Conservation (phyloP, 1,140 invertebrate genomes). For the Trichonephila inaurata region DNA sequence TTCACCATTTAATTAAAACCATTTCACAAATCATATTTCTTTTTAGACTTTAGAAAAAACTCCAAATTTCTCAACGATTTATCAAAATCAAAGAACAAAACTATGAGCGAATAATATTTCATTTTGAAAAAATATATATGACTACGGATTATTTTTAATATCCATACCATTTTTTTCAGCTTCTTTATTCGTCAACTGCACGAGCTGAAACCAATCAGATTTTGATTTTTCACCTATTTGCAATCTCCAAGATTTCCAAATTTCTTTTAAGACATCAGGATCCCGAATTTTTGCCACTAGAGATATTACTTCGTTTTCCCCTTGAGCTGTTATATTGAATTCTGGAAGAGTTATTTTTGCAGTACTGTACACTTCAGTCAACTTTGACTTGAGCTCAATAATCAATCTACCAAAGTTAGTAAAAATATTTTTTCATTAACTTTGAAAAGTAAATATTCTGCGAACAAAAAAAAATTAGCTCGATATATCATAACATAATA, state of each 20-base stretch:
- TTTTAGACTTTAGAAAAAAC: too few relatives aligned
- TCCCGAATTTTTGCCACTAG: constrained; percentile 55
- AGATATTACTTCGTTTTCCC: constrained; percentile 39
- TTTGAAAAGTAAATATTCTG: neutral
- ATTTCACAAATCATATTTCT: too few relatives aligned
- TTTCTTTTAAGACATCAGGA: constrained; percentile 49
- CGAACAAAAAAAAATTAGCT: too few relatives aligned
- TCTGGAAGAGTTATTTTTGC: neutral
- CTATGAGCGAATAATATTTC: too few relatives aligned
- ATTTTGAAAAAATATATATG: neutral
- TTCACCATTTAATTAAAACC: neutral
- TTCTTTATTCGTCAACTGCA: constrained; percentile 70
- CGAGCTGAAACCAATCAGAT: constrained; percentile 26
- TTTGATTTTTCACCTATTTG: constrained; percentile 40
- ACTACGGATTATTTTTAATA: neutral
- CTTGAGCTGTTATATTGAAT: constrained; percentile 4
- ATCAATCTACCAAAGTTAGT: neutral
- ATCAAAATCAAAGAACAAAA: neutral
- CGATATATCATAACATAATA: too few relatives aligned
- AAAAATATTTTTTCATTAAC: too few relatives aligned
- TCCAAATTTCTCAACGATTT: neutral
- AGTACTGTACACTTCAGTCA: constrained; percentile 45
- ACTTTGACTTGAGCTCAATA: constrained; percentile 8
- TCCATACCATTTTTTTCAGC: constrained; percentile 67
- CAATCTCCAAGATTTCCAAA: constrained; percentile 73